phyloP scores from a whole-genome alignment of 2,797 vertebrate species.

The Ctenosaura bakeri region DNA sequence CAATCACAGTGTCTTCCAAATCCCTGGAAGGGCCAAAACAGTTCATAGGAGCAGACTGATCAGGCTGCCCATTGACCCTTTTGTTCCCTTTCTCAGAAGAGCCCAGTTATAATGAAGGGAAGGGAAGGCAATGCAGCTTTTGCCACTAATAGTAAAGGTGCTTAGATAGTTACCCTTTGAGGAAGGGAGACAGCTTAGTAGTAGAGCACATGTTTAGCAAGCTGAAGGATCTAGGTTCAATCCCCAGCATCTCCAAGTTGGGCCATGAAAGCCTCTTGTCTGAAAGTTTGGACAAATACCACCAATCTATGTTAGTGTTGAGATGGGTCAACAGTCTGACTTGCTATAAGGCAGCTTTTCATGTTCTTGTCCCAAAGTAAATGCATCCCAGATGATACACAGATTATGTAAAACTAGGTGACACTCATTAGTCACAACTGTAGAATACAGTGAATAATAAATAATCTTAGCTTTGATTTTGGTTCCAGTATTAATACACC shows the following conservation, averaged over 20 bases:
- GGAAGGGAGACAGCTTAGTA: not conserved
- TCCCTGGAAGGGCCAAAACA: not conserved
- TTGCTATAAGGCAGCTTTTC: not conserved
- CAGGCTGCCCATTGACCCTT: not conserved
- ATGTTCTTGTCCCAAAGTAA: not conserved
- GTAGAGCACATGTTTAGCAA: not conserved
- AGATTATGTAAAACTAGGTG: not conserved
- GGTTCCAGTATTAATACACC: conserved; percentile 22
- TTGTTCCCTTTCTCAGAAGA: not conserved
- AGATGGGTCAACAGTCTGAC: not conserved
- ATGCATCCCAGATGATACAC: not conserved
- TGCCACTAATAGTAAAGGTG: not conserved
- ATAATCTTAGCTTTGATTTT: not conserved
- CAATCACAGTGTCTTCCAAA: not conserved
- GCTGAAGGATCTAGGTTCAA: not conserved
- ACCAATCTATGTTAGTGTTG: not conserved
- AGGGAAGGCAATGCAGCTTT: not conserved
- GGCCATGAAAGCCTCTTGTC: not conserved
- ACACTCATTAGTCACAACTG: not conserved
- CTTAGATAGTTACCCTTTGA: not conserved
- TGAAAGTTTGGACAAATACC: not conserved
- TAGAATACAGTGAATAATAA: conserved; percentile 1
- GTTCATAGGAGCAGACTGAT: not conserved
- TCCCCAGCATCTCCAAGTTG: not conserved
- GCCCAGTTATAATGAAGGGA: not conserved